Evolutionary conservation across 2,797 vertebrate genomes (phyloP).

Genomic region (Chloroceryle inda): DNA sequence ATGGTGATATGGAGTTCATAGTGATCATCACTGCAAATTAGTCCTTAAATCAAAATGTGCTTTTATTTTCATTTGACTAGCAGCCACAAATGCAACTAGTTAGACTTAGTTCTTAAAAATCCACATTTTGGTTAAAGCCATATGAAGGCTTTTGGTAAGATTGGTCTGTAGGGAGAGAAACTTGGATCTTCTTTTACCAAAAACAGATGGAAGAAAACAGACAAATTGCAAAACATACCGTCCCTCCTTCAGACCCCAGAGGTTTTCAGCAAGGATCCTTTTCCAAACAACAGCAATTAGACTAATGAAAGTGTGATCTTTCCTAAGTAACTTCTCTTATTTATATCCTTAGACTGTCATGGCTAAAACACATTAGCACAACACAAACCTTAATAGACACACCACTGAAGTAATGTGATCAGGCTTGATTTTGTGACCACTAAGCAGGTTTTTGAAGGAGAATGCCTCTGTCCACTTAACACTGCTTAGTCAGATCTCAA

Average conservation of each 20-base stretch:
- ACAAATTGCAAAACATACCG: neutral
- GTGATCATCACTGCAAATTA: neutral
- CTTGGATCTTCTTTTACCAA: neutral
- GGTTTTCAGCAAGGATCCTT: neutral
- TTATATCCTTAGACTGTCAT: neutral
- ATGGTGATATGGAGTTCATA: neutral
- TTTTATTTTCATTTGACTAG: neutral
- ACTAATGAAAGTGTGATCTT: neutral
- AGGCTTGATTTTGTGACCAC: neutral
- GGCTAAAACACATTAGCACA: neutral
- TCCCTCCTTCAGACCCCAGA: neutral
- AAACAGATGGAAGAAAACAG: neutral
- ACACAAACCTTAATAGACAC: neutral
- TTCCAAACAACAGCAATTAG: neutral
- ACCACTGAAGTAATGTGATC: neutral
- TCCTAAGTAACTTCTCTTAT: neutral
- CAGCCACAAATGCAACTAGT: neutral
- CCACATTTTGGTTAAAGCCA: neutral
- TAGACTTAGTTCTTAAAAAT: neutral
- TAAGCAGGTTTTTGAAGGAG: neutral
- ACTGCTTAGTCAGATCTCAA: neutral
- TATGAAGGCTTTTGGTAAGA: neutral
- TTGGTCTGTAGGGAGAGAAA: neutral
- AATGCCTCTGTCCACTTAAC: neutral
- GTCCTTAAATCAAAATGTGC: neutral